phyloP scores from a whole-genome alignment of 2,888 invertebrate species.

The Magallana nippona region DNA sequence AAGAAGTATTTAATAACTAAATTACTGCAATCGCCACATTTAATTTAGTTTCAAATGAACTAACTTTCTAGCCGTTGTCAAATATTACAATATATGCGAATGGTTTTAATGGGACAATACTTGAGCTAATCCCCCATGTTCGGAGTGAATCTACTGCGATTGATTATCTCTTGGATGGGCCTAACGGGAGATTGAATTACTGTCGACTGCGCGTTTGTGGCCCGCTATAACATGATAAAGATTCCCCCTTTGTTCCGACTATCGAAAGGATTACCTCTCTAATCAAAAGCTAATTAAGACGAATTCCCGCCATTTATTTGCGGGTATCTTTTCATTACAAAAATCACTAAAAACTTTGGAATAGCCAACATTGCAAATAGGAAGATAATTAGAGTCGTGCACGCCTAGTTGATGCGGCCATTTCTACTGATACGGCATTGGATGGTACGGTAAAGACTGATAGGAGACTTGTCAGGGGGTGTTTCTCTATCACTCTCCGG shows the following conservation, averaged over 20 bases:
- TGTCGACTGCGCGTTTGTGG: not conserved
- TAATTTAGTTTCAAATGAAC: conserved; percentile 22
- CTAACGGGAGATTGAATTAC: conserved; percentile 19
- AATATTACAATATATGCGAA: conserved; percentile 24
- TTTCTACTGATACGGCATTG: not conserved
- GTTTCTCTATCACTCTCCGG: not conserved
- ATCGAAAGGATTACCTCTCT: conserved; percentile 22
- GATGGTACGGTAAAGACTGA: not conserved
- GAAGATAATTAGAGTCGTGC: conserved; percentile 18
- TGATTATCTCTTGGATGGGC: conserved; percentile 31
- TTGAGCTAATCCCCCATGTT: conserved; percentile 6
- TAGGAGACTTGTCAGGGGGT: not conserved
- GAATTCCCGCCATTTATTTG: conserved; percentile 31
- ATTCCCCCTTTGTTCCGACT: conserved; percentile 5
- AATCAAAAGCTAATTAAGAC: conserved; percentile 26
- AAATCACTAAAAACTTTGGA: conserved; percentile 3
- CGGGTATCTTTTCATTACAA: conserved; percentile 20
- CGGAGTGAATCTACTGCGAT: not conserved
- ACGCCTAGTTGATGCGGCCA: conserved; percentile 7
- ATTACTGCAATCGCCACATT: conserved; percentile 29
- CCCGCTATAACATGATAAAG: not conserved
- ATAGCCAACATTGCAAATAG: not conserved
- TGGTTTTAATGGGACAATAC: conserved; percentile 23
- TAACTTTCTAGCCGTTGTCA: conserved; percentile 17
- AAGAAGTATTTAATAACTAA: conserved; percentile 37